Conservation (phyloP, 2,888 invertebrate genomes). For the Euzetes globulus region DNA sequence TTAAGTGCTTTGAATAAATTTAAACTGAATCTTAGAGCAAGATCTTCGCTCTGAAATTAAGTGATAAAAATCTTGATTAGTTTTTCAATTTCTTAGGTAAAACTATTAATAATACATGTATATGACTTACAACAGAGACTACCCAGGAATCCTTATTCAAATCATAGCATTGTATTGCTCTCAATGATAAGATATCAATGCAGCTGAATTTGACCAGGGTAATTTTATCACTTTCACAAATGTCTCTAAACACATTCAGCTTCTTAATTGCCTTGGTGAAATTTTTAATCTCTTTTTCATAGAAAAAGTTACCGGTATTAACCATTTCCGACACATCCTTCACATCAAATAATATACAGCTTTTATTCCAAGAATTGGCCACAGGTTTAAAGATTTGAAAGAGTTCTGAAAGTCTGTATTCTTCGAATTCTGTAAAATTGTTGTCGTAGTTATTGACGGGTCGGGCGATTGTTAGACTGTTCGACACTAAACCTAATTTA, state of each 20-base stretch:
- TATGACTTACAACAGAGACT: background rate
- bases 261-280: background rate
- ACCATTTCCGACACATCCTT: background rate
- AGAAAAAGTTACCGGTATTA: background rate
- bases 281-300: background rate
- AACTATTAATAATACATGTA: background rate
- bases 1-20: too few relatives aligned
- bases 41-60: too few relatives aligned
- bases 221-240: background rate
- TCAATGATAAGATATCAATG: background rate
- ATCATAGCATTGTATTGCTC: background rate
- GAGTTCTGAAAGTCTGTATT: background rate
- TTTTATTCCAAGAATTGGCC: background rate
- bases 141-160: too few relatives aligned
- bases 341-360: background rate
- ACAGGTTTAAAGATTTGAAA: background rate
- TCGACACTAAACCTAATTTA: too few relatives aligned
- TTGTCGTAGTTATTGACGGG: too few relatives aligned
- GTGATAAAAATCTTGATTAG: too few relatives aligned
- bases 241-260: background rate
- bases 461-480: too few relatives aligned
- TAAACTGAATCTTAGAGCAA: background rate
- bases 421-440: too few relatives aligned
- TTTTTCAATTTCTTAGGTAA: too few relatives aligned
- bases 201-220: background rate